Percentiles rank a stretch among this genome's conserved stretches.
These are phyloP conservation scores for Simalia tracyae DNA, from an alignment of 2,797 vertebrate species.

Conservation along the genomic window DNA sequence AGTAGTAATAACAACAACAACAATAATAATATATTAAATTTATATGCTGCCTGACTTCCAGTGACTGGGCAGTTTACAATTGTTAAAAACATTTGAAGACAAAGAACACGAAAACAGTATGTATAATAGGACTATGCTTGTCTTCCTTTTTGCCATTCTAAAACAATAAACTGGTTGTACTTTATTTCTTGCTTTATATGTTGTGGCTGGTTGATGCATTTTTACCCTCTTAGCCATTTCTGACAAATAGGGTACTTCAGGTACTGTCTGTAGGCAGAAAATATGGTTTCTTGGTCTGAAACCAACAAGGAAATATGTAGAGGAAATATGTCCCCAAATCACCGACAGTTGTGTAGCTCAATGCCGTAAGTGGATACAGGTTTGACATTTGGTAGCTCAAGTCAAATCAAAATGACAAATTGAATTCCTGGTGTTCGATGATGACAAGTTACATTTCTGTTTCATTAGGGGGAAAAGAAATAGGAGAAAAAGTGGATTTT, in stretches of 20 bases:
- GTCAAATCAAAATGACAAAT: conserved; percentile 16
- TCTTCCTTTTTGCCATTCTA: too few species aligned
- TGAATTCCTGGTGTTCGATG: background rate
- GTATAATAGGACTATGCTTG: background rate
- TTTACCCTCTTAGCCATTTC: background rate
- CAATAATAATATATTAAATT: background rate
- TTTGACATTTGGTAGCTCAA: background rate
- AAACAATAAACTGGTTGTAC: background rate
- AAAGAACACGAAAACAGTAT: background rate
- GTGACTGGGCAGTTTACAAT: background rate
- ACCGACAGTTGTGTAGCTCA: background rate
- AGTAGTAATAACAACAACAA: background rate
- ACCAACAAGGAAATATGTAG: background rate
- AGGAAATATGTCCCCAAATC: background rate
- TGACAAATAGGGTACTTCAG: background rate
- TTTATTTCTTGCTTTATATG: background rate
- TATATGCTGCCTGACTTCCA: background rate
- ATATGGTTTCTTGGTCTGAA: background rate
- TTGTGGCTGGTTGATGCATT: background rate
- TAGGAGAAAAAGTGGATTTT: background rate
- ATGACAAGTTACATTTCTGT: conserved; percentile 13
- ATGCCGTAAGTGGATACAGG: background rate
- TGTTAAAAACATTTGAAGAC: background rate
- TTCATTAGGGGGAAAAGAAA: background rate
- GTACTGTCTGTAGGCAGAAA: background rate